phyloP scores from a whole-genome alignment of 2,888 invertebrate genomes.

The Cephus spinipes region DNA sequence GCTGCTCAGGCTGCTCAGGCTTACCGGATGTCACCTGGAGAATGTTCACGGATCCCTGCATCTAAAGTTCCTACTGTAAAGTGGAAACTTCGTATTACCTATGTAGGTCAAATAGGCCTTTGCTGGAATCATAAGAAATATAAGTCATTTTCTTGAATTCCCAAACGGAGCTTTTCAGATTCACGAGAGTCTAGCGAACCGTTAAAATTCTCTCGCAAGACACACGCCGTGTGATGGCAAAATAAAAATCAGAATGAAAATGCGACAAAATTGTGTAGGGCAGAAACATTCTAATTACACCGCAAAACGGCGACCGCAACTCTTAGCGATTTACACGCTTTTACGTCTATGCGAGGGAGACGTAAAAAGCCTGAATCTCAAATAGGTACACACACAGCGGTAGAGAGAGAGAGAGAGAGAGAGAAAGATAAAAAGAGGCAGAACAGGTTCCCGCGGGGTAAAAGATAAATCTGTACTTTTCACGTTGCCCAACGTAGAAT shows the following conservation, averaged over 20 bases:
- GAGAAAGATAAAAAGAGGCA: not conserved
- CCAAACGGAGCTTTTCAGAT: too few species aligned
- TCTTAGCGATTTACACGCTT: not conserved
- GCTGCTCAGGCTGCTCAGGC: slow-evolving; percentile 17
- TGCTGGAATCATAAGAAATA: not conserved
- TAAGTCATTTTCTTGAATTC: not conserved
- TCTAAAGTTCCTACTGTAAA: not conserved
- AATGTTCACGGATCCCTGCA: not conserved
- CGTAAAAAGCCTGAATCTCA: not conserved
- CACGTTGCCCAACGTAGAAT: slow-evolving; percentile 43
- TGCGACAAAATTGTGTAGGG: not conserved
- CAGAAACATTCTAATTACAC: slow-evolving; percentile 34
- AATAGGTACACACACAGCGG: not conserved
- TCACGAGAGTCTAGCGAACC: too few species aligned
- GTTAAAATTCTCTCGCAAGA: too few species aligned
- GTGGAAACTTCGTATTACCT: not conserved
- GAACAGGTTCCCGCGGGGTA: slow-evolving; percentile 11
- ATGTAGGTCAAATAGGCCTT: slow-evolving; percentile 23
- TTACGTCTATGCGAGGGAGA: not conserved
- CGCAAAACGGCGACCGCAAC: slow-evolving; percentile 30
- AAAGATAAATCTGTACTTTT: slow-evolving; percentile 46
- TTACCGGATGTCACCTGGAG: slow-evolving; percentile 4
- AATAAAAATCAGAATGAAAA: not conserved
- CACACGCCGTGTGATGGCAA: too few species aligned
- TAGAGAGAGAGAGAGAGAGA: too few species aligned